Conservation (phyloP, 2,113 vertebrate species). For the Ammodytes dubius region DNA sequence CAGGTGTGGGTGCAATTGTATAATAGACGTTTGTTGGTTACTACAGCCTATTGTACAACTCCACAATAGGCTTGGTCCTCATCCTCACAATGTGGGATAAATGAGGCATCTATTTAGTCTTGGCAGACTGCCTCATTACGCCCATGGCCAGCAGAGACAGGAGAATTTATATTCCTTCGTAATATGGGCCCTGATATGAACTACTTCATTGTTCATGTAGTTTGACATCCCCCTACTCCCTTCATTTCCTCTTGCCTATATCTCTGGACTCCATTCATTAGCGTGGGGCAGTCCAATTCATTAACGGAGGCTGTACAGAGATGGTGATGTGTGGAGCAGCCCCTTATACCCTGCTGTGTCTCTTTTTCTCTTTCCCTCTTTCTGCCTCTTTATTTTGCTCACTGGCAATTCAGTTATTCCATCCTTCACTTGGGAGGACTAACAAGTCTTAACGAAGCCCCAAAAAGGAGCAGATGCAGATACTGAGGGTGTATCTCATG, state of each 20-base stretch:
- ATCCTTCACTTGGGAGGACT: constrained; percentile 39
- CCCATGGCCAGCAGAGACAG: constrained; percentile 67
- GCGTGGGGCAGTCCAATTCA: constrained; percentile 77
- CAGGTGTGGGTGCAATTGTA: not conserved
- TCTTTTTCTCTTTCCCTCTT: constrained; percentile 19
- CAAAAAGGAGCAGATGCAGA: constrained; percentile 31
- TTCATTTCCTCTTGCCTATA: constrained; percentile 69
- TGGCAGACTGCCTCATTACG: constrained; percentile 72
- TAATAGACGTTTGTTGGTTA: not conserved
- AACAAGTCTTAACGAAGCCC: constrained; percentile 20
- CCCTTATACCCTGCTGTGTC: constrained; percentile 1
- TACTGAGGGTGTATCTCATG: constrained; percentile 1
- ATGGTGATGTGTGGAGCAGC: constrained; percentile 44
- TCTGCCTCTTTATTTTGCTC: constrained; percentile 5
- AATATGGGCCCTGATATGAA: constrained; percentile 71
- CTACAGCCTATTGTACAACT: constrained; percentile 18
- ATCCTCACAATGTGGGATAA: constrained; percentile 39
- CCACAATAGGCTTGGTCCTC: not conserved
- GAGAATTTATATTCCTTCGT: constrained; percentile 72
- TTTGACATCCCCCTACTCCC: constrained; percentile 69
- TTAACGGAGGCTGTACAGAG: constrained; percentile 63
- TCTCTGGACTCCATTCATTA: constrained; percentile 79
- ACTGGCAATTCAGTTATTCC: constrained; percentile 47
- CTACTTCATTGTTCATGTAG: constrained; percentile 76
- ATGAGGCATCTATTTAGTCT: constrained; percentile 54